phyloP scores from a whole-genome alignment of 2,113 vertebrate genomes.

The Brachypteracias leptosomus region DNA sequence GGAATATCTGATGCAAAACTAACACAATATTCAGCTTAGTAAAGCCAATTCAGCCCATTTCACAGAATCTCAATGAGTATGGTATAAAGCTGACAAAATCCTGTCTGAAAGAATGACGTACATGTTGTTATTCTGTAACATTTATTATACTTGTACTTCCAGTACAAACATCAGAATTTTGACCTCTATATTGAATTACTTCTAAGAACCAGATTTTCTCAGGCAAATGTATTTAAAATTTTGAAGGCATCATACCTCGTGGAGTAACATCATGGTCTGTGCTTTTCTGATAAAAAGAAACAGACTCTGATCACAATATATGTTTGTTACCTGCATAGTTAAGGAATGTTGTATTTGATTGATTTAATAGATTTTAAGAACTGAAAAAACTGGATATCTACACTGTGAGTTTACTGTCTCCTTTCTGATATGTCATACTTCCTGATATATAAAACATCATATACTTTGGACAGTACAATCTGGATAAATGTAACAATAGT shows the following conservation, averaged over 20 bases:
- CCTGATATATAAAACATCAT: neutral
- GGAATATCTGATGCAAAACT: neutral
- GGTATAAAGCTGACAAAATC: neutral
- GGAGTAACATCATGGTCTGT: neutral
- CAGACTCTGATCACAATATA: neutral
- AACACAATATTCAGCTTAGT: neutral
- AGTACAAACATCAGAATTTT: neutral
- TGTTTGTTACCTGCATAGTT: neutral
- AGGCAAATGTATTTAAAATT: neutral
- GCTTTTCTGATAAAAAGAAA: neutral
- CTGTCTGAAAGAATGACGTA: neutral
- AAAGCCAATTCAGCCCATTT: neutral
- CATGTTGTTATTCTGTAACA: neutral
- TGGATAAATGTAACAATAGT: neutral
- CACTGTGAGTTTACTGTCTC: neutral
- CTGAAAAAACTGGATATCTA: neutral
- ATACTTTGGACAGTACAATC: neutral
- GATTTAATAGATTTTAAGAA: neutral
- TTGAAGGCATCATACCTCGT: neutral
- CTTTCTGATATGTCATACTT: neutral
- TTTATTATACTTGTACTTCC: neutral
- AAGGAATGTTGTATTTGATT: neutral
- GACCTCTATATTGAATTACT: neutral
- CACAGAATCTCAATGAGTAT: neutral
- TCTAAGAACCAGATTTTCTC: neutral